Base-by-base conservation (phyloP, 2,797 vertebrate species). In the Choloepus didactylus region DNA sequence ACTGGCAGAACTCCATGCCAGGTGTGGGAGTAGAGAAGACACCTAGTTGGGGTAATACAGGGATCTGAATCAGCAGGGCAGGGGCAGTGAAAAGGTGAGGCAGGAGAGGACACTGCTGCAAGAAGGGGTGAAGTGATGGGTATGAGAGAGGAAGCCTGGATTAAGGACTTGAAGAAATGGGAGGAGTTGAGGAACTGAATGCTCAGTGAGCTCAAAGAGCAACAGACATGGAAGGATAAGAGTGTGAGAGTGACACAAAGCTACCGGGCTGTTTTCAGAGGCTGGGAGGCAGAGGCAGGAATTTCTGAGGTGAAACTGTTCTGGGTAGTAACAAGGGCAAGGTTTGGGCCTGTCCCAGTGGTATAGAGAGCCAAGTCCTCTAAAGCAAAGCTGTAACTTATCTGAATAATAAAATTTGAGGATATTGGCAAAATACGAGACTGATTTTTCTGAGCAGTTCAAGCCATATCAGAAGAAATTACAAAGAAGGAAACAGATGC, bases 401-500 rank as follows among this genome's bases (percentile, higher is more conserved):
- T 12, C n/a, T 69, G 51, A 81, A 60, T 41, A 72, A 64, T 6
- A 41, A 62, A 41, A 72, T 14, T 29, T 54, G 5, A 84, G 25
- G 19, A 21, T 38, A 12, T 1, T 62, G 46, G 54, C 27, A 59
- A 64, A 21, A 12, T 25, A 60, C 2, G 69, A 77, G 11, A 21
- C 31, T 59, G 16, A 62, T 51, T 76, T 76, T 81, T 54, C 56
- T 1, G 8, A 12, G 73, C 44, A 18, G 64, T 10, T 89, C 49
- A 54, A 76, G 60, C 59, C 84, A 0, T 60, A 41, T 51, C 18
- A 69, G 54, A 56, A 81, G 73, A 62, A 64, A 81, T 51, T 56
- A 15, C 44, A 70, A 83, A 91, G 14, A 88, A 79, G 60, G 11
- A 89, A 93, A 92, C 41, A 70, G 75, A 87, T 35, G 4, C 27